Conservation (phyloP, 2,113 vertebrate species). For the Oryzias curvinotus region DNA sequence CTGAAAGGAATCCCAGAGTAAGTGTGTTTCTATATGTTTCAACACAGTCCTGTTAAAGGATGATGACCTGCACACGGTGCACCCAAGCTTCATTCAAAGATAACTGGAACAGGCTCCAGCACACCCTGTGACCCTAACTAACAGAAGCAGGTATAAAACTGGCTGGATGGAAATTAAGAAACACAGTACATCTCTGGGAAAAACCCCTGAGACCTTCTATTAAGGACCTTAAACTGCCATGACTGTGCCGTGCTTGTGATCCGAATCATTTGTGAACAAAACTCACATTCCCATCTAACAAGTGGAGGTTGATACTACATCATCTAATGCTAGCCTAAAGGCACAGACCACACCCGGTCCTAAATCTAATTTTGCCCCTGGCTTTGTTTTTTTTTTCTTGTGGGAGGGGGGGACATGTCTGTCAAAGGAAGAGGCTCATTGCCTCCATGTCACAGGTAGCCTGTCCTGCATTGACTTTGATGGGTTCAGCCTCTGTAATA, state of each 20-base stretch:
- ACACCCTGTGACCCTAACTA: too few species aligned
- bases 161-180: too few species aligned
- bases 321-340: conserved; percentile 52
- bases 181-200: background rate
- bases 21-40: too few species aligned
- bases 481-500: conserved; percentile 62
- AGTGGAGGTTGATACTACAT: conserved; percentile 41
- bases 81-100: too few species aligned
- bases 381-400: conserved; percentile 30
- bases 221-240: conserved; percentile 6
- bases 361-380: conserved; percentile 55
- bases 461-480: conserved; percentile 66
- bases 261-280: conserved; percentile 32
- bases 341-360: conserved; percentile 27
- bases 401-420: conserved; percentile 10
- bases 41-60: too few species aligned
- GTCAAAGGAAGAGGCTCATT: conserved; percentile 40
- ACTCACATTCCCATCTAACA: conserved; percentile 36
- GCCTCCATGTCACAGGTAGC: conserved; percentile 67
- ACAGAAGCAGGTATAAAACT: too few species aligned
- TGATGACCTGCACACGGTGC: too few species aligned
- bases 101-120: too few species aligned
- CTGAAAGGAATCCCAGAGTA: too few species aligned
- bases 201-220: background rate
- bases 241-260: conserved; percentile 18